These are phyloP conservation scores for Drosophila pseudoobscura DNA, from an alignment of 1,140 invertebrate genomes.

Conservation along the genomic window DNA sequence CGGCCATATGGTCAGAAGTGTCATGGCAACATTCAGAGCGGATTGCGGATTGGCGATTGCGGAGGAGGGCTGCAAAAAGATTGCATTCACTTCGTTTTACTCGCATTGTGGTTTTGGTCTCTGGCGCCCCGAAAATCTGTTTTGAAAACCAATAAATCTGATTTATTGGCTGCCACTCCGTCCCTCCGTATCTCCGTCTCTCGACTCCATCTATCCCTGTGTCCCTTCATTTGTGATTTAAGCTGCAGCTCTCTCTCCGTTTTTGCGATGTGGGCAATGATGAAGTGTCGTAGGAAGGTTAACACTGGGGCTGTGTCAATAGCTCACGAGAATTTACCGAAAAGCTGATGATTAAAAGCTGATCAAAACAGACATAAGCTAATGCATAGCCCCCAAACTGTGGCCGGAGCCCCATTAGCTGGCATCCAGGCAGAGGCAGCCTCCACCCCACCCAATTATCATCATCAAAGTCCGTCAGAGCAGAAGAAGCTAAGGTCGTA, in stretches of 20 bases:
- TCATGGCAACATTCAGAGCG: slow-evolving; percentile 47
- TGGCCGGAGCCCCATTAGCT: slow-evolving; percentile 10
- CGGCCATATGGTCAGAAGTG: slow-evolving; percentile 63
- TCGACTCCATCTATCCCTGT: background rate
- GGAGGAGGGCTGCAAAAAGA: slow-evolving; percentile 4
- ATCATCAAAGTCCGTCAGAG: slow-evolving; percentile 44
- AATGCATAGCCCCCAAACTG: slow-evolving; percentile 9
- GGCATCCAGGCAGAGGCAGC: background rate
- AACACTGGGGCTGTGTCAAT: slow-evolving; percentile 40
- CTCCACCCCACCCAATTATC: slow-evolving; percentile 23
- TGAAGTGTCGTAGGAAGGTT: slow-evolving; percentile 25
- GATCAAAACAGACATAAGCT: slow-evolving; percentile 12
- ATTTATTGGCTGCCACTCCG: slow-evolving; percentile 64
- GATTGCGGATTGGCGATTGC: too few relatives aligned
- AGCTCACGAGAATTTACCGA: slow-evolving; percentile 7
- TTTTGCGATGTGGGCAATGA: slow-evolving; percentile 17
- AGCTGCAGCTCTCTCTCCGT: slow-evolving; percentile 4
- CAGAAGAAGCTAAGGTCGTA: slow-evolving; percentile 43
- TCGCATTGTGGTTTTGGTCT: slow-evolving; percentile 57
- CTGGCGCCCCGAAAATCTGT: slow-evolving; percentile 62
- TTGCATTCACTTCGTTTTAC: slow-evolving; percentile 50
- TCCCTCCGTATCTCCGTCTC: background rate
- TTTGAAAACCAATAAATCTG: slow-evolving; percentile 82
- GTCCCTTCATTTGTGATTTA: slow-evolving; percentile 34
- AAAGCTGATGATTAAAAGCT: slow-evolving; percentile 25